These are phyloP conservation scores for Adela reaumurella DNA, from an alignment of 2,888 invertebrate genomes.

Conservation along the genomic window DNA sequence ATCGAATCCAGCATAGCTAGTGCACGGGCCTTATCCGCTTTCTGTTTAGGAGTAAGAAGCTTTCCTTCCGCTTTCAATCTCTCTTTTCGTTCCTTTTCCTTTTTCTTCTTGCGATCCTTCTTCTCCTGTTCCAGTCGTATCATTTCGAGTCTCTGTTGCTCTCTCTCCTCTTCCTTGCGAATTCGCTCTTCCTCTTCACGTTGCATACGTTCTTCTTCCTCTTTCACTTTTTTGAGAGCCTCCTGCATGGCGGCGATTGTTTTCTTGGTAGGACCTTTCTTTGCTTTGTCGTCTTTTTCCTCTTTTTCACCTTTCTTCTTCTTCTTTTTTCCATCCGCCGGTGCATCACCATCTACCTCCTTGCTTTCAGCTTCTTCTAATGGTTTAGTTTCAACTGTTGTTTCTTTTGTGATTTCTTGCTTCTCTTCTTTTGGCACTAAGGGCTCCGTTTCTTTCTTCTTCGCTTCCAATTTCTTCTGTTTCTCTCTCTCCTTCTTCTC, in stretches of 20 bases:
- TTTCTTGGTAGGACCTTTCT: slow-evolving; percentile 75
- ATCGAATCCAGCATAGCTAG: slow-evolving; percentile 85
- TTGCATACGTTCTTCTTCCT: slow-evolving; percentile 77
- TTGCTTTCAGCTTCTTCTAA: slow-evolving; percentile 12
- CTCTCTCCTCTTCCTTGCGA: slow-evolving; percentile 69
- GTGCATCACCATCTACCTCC: slow-evolving; percentile 21
- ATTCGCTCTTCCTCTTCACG: slow-evolving; percentile 80
- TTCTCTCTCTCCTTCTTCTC: slow-evolving; percentile 83
- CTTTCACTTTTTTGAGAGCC: slow-evolving; percentile 80
- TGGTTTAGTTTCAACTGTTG: slow-evolving; percentile 11
- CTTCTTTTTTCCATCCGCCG: slow-evolving; percentile 26
- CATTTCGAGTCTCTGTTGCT: slow-evolving; percentile 69
- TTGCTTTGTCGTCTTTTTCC: slow-evolving; percentile 57
- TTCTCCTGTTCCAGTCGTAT: slow-evolving; percentile 78
- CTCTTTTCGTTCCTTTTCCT: slow-evolving; percentile 90
- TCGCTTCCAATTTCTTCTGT: slow-evolving; percentile 68
- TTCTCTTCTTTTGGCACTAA: slow-evolving; percentile 20
- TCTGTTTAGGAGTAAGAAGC: slow-evolving; percentile 88
- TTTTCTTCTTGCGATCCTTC: slow-evolving; percentile 84
- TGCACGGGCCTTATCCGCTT: slow-evolving; percentile 83
- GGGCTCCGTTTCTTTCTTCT: slow-evolving; percentile 46
- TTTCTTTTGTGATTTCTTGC: slow-evolving; percentile 19
- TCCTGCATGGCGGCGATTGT: slow-evolving; percentile 91
- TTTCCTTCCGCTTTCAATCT: slow-evolving; percentile 96
- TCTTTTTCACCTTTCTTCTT: slow-evolving; percentile 49